phyloP scores from a whole-genome alignment of 2,797 vertebrate species.

The Labeo calbasu region DNA sequence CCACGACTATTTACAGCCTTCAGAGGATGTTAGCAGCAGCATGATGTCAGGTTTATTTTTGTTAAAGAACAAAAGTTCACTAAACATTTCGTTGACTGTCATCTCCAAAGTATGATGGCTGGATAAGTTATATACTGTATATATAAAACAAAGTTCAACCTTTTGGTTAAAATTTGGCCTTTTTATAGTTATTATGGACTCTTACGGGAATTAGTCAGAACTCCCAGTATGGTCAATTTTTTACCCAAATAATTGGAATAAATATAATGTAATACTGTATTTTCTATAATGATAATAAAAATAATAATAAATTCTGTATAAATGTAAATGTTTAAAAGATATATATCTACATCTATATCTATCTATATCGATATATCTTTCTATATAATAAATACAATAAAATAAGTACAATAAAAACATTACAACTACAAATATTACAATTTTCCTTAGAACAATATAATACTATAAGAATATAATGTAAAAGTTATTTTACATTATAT shows the following conservation, averaged over 20 bases:
- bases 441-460: too few species aligned
- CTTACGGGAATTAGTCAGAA: not conserved
- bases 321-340: not conserved
- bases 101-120: not conserved
- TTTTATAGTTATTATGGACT: not conserved
- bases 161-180: not conserved
- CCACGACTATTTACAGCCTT: conserved; percentile 45
- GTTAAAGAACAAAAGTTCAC: conserved; percentile 8
- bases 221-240: not conserved
- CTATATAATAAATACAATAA: too few species aligned
- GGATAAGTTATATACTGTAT: not conserved
- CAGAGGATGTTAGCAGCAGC: conserved; percentile 28
- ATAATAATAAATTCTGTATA: not conserved
- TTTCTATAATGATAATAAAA: not conserved
- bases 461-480: too few species aligned
- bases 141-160: not conserved
- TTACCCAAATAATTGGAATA: not conserved
- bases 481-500: too few species aligned
- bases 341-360: not conserved
- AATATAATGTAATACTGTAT: not conserved
- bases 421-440: too few species aligned
- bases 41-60: not conserved
- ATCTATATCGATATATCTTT: not conserved
- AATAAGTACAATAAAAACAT: too few species aligned
- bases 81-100: not conserved